Conservation (phyloP, 2,888 invertebrate genomes). For the Agrilus mali region DNA sequence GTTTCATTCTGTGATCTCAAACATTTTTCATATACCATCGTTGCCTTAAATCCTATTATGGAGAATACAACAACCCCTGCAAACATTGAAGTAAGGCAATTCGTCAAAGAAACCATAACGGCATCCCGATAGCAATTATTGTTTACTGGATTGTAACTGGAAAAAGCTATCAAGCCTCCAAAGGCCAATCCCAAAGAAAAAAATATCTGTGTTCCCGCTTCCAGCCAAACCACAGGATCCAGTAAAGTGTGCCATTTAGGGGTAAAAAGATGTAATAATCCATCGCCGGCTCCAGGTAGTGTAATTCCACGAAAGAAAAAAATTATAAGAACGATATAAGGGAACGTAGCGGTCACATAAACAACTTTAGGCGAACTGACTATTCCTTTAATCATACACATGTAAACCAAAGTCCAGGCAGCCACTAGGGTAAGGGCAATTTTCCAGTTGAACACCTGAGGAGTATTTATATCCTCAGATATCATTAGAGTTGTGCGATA, state of each 20-base stretch:
- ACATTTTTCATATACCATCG: slow-evolving; percentile 70
- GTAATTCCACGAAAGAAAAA: slow-evolving; percentile 93
- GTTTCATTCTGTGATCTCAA: slow-evolving; percentile 50
- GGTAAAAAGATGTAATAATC: slow-evolving; percentile 77
- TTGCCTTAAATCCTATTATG: slow-evolving; percentile 86
- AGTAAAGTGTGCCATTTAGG: slow-evolving; percentile 84
- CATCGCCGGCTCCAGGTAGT: slow-evolving; percentile 69
- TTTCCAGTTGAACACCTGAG: slow-evolving; percentile 82
- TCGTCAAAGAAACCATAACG: slow-evolving; percentile 81
- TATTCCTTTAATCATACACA: slow-evolving; percentile 96
- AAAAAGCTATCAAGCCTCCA: slow-evolving; percentile 91
- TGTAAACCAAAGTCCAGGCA: slow-evolving; percentile 89
- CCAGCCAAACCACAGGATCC: slow-evolving; percentile 93
- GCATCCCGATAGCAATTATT: slow-evolving; percentile 94
- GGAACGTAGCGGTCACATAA: slow-evolving; percentile 93
- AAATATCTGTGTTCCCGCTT: slow-evolving; percentile 96
- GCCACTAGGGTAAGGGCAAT: slow-evolving; percentile 75
- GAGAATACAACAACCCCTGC: slow-evolving; percentile 94
- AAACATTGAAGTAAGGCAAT: slow-evolving; percentile 92
- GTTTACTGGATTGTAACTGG: slow-evolving; percentile 92
- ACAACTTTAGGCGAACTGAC: slow-evolving; percentile 95
- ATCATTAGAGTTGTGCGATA: slow-evolving; percentile 85
- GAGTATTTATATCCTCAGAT: slow-evolving; percentile 75
- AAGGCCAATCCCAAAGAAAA: slow-evolving; percentile 92
- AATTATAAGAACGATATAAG: slow-evolving; percentile 87